A percentile compares a stretch with the other conserved stretches of the same genome.
phyloP scores from a whole-genome alignment of 2,113 vertebrate species.

The Otus sunia region DNA sequence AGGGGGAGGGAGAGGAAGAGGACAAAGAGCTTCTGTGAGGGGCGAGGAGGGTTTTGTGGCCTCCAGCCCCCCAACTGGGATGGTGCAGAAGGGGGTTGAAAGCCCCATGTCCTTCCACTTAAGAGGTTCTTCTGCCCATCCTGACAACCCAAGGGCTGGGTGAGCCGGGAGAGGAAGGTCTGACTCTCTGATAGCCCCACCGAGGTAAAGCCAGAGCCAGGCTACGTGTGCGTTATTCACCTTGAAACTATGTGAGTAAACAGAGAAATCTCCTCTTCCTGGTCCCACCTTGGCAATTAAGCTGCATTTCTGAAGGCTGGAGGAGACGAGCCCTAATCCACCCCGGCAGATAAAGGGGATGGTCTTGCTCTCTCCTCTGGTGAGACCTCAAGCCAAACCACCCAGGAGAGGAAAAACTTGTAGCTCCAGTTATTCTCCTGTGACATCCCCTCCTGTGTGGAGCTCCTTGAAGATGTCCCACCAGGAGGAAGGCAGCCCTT shows the following conservation, averaged over 20 bases:
- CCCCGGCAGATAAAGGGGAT: neutral
- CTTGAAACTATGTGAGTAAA: constrained; percentile 27
- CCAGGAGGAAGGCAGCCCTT: neutral
- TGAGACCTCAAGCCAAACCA: neutral
- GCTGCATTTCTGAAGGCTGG: neutral
- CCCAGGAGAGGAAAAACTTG: neutral
- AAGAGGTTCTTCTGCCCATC: neutral
- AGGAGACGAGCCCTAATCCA: neutral
- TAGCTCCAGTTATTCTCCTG: neutral
- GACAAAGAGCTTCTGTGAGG: neutral
- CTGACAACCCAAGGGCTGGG: neutral
- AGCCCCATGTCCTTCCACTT: neutral
- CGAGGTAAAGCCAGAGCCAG: neutral
- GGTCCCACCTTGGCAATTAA: neutral
- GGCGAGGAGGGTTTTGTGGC: neutral
- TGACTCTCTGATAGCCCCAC: neutral
- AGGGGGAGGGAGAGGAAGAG: neutral
- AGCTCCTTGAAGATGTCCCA: neutral
- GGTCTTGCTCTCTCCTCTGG: neutral
- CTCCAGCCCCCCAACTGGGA: neutral
- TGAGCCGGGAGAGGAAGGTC: neutral
- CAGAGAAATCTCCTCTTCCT: constrained; percentile 16
- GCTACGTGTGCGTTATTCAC: neutral
- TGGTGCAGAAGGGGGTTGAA: neutral
- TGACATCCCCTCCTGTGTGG: neutral